Evolutionary conservation across 2,888 invertebrate species (phyloP).

Genomic region (Ctenicera cuprea): DNA sequence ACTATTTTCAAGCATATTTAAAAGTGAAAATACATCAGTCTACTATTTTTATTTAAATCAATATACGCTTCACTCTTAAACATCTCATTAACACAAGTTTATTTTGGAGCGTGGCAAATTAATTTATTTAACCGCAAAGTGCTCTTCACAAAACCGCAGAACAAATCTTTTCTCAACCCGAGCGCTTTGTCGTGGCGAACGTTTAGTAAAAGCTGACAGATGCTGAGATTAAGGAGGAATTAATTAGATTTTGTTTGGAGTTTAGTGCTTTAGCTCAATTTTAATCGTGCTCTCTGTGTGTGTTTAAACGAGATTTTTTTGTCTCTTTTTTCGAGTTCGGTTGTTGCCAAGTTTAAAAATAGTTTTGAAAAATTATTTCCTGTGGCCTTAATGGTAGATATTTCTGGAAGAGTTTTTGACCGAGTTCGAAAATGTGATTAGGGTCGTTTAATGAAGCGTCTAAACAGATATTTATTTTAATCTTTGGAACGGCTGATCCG

Average conservation of each 20-base stretch:
- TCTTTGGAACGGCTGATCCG: too few species aligned
- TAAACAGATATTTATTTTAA: too few species aligned
- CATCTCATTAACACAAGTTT: neutral
- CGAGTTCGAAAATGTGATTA: neutral
- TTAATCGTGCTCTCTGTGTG: neutral
- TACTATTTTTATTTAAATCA: too few species aligned
- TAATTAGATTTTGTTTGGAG: conserved; percentile 12
- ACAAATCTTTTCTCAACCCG: conserved; percentile 14
- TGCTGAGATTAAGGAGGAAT: neutral
- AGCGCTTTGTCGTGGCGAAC: neutral
- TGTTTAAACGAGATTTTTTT: too few species aligned
- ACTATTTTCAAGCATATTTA: too few species aligned
- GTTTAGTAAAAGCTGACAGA: conserved; percentile 20
- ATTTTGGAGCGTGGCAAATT: conserved; percentile 5
- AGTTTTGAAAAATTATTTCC: neutral
- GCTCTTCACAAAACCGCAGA: conserved; percentile 32
- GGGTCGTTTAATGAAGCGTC: too few species aligned
- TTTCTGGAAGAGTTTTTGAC: neutral
- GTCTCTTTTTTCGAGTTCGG: too few species aligned
- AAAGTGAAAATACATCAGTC: too few species aligned
- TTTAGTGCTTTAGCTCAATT: conserved; percentile 1
- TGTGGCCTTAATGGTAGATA: neutral
- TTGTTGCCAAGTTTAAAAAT: conserved; percentile 9
- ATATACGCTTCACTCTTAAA: too few species aligned
- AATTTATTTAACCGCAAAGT: conserved; percentile 36